Evolutionary conservation across 2,797 vertebrate species (phyloP), one percentile per base, ranked within the genome.

Genomic region (Phaenicophaeus curvirostris): DNA sequence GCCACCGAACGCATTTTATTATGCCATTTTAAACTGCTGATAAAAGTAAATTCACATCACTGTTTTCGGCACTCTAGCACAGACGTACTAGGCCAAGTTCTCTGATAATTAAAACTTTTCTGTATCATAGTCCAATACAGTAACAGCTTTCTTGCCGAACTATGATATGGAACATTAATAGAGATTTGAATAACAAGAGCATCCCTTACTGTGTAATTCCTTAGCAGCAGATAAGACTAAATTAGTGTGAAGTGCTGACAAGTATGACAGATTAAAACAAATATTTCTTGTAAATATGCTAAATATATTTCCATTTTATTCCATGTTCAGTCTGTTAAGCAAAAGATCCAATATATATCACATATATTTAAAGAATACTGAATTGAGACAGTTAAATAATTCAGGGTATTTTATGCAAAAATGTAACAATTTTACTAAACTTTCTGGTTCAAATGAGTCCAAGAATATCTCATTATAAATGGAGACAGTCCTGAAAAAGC

Each of bases 391-490:
- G 61, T 95, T 95, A 92, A 97, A 96, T 89, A 94, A 97, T 97
- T 96, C 82, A 91, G 91, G 90, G 86, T 96, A 97, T 96, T 97
- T 97, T 94, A 95, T 86, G 86, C 94, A 87, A 95, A 98, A 97
- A 94, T 92, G 78, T 94, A 96, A 97, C 83, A 97, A 94, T 98
- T 98, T 97, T 97, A 88, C 95, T 95, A 97, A 98, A 98, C 98
- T 98, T 98, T 98, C 98, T 98, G 95, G 96, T 98, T 98, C 97
- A 98, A 97, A 97, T 97, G 97, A 98, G 97, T 98, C 97, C 93
- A 97, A 98, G 97, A 98, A 98, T 97, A 98, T 98, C 98, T 98
- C 97, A 98, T 98, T 98, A 98, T 97, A 98, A 98, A 98, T 97
- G 97, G 97, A 97, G 97, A 98, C 97, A 96, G 97, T 97, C 97